These are phyloP conservation scores for Octopus sinensis DNA, from an alignment of 1,140 invertebrate genomes.

Conservation along the genomic window DNA sequence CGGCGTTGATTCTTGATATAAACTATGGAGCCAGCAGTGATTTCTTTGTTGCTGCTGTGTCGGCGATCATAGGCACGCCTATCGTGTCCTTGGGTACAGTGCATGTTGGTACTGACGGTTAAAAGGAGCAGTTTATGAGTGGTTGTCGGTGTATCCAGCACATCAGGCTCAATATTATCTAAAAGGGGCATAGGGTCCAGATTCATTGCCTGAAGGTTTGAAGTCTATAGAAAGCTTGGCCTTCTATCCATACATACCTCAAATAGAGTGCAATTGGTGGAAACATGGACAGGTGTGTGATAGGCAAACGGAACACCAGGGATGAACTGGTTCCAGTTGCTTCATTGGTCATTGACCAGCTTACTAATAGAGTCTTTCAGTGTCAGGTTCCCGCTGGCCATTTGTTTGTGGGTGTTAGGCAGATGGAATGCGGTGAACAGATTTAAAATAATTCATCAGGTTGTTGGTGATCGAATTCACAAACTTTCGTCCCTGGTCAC, in stretches of 20 bases:
- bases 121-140: not conserved
- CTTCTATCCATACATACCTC: constrained; percentile 17
- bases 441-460: constrained; percentile 12
- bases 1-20: constrained; percentile 6
- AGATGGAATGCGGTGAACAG: constrained; percentile 5
- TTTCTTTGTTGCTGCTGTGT: not conserved
- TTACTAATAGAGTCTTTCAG: not conserved
- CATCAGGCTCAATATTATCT: not conserved
- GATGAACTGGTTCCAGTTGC: constrained; percentile 11
- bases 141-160: not conserved
- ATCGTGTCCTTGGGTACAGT: not conserved
- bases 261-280: constrained; percentile 18
- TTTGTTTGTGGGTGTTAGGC: not conserved
- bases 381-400: not conserved
- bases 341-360: not conserved
- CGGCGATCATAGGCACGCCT: not conserved
- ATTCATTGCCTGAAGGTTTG: not conserved
- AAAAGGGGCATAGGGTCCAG: not conserved
- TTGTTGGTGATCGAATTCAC: constrained; percentile 13
- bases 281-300: constrained; percentile 16
- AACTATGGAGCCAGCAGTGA: constrained; percentile 9
- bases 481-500: constrained; percentile 21
- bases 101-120: not conserved
- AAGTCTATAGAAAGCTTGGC: constrained; percentile 18
- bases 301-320: constrained; percentile 16